These are phyloP conservation scores for Aphodius granarius DNA, from an alignment of 2,888 invertebrate genomes.

Conservation along the genomic window DNA sequence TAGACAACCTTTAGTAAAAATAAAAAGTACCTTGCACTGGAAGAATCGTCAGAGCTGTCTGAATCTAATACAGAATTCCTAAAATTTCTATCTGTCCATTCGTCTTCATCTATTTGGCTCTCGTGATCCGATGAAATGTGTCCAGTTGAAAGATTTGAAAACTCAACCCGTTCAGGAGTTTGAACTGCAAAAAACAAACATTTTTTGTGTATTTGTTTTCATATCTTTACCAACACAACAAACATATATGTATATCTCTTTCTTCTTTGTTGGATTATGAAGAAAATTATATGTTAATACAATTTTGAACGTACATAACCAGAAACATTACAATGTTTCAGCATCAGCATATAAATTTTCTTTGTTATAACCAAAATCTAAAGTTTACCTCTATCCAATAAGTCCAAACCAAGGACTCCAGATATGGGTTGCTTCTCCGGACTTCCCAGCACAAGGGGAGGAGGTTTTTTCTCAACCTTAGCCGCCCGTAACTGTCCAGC, in stretches of 20 bases:
- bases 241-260: too few species aligned
- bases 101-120: constrained; percentile 90
- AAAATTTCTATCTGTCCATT: constrained; percentile 94
- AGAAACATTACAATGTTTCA: background rate
- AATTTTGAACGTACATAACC: too few species aligned
- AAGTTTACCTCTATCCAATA: constrained; percentile 56
- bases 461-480: constrained; percentile 38
- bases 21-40: constrained; percentile 54
- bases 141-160: constrained; percentile 68
- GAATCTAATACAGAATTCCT: constrained; percentile 75
- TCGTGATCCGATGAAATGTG: constrained; percentile 63
- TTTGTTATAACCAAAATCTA: constrained; percentile 10
- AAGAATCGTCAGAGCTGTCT: constrained; percentile 57
- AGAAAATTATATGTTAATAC: too few species aligned
- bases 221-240: too few species aligned
- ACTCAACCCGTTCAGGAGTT: constrained; percentile 80
- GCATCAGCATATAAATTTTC: background rate
- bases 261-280: too few species aligned
- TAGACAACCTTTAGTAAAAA: constrained; percentile 21
- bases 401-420: constrained; percentile 57
- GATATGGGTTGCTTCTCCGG: constrained; percentile 55
- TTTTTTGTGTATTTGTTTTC: too few species aligned
- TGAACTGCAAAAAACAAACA: constrained; percentile 51
- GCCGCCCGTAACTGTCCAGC: constrained; percentile 55
- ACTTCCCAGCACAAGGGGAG: constrained; percentile 45